Evolutionary conservation across 2,888 invertebrate species (phyloP).

Genomic region (Andrena bicolor): DNA sequence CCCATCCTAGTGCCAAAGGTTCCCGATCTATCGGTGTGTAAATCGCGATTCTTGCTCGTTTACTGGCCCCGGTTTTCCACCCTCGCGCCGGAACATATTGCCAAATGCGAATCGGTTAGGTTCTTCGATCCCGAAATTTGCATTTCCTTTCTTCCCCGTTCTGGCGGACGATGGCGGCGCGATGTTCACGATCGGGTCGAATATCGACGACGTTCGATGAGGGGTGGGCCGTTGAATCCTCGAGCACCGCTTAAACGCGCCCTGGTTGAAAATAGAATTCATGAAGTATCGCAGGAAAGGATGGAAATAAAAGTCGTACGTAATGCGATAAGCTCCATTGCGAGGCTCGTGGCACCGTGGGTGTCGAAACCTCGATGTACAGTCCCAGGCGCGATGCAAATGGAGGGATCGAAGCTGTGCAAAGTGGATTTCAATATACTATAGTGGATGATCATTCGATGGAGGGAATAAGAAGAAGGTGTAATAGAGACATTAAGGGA

Average conservation of each 20-base stretch:
- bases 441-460: too few species aligned
- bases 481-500: too few species aligned
- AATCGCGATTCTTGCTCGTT: constrained; percentile 55
- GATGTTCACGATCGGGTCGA: constrained; percentile 38
- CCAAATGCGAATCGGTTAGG: constrained; percentile 58
- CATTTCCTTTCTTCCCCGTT: constrained; percentile 51
- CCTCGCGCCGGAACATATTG: constrained; percentile 47
- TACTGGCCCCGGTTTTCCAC: constrained; percentile 43
- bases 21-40: constrained; percentile 44
- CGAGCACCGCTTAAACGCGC: constrained; percentile 36
- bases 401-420: too few species aligned
- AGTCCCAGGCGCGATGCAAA: too few species aligned
- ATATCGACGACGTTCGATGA: constrained; percentile 40
- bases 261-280: constrained; percentile 23
- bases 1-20: constrained; percentile 25
- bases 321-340: too few species aligned
- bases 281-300: constrained; percentile 3
- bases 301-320: not conserved
- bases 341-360: too few species aligned
- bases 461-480: too few species aligned
- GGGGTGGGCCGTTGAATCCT: constrained; percentile 42
- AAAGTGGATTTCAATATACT: too few species aligned
- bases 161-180: constrained; percentile 34
- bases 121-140: constrained; percentile 61
- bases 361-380: too few species aligned